These are phyloP conservation scores for Carterocephalus palaemon DNA, from an alignment of 2,888 invertebrate genomes.

Conservation along the genomic window DNA sequence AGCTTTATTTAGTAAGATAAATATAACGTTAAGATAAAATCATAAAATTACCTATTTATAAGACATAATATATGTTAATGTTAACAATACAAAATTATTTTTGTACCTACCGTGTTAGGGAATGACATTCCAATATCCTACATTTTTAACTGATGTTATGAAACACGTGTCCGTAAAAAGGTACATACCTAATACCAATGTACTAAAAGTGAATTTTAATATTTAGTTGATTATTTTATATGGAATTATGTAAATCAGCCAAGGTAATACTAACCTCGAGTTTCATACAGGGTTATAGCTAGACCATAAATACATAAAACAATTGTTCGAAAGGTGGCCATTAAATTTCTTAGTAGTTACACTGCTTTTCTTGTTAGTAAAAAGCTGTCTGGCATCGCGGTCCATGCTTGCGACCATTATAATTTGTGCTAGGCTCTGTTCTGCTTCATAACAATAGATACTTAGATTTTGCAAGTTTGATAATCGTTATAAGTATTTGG, in stretches of 20 bases:
- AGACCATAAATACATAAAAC: conserved; percentile 12
- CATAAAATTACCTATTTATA: conserved; percentile 8
- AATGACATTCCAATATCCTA: conserved; percentile 26
- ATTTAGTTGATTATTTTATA: conserved; percentile 1
- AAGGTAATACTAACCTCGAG: conserved; percentile 13
- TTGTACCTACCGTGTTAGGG: conserved; percentile 30
- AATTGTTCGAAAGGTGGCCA: neutral
- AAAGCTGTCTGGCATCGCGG: too few species aligned
- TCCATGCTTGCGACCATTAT: too few species aligned
- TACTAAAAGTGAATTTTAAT: too few species aligned
- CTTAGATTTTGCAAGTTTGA: too few species aligned
- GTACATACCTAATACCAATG: neutral
- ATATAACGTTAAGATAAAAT: conserved; percentile 14
- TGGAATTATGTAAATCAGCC: neutral
- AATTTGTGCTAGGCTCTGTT: too few species aligned
- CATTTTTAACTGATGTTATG: conserved; percentile 26
- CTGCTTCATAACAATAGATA: too few species aligned
- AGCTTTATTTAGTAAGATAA: conserved; percentile 25
- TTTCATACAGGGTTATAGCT: conserved; percentile 28
- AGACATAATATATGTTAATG: conserved; percentile 18
- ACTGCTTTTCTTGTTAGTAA: neutral
- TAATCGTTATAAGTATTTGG: too few species aligned
- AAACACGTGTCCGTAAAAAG: conserved; percentile 17
- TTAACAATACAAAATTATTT: conserved; percentile 28
- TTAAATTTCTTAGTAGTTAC: conserved; percentile 8